A percentile compares a stretch with the other conserved stretches of the same genome.
phyloP scores from a whole-genome alignment of 1,140 invertebrate species.

The Cotesia chilonis region DNA sequence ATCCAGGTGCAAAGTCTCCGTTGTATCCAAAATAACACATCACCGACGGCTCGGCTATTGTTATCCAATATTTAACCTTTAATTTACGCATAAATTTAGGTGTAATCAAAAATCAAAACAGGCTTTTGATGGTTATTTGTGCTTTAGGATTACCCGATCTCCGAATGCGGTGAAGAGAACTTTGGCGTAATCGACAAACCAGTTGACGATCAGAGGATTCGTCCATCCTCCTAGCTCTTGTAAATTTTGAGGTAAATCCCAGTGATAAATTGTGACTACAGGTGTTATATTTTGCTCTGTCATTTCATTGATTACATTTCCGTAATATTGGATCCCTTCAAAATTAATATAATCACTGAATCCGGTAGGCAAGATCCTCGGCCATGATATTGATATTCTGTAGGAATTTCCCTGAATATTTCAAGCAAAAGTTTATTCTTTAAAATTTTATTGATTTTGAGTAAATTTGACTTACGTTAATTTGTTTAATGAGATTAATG shows the following conservation, averaged over 20 bases:
- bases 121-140: constrained; percentile 14
- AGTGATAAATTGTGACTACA: constrained; percentile 69
- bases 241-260: constrained; percentile 68
- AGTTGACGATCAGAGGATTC: constrained; percentile 38
- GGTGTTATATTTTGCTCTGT: constrained; percentile 65
- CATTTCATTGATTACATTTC: constrained; percentile 69
- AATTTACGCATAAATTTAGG: no score
- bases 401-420: constrained; percentile 52
- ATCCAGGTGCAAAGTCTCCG: constrained; percentile 47
- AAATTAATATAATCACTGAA: constrained; percentile 61
- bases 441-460: no score
- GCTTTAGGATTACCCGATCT: constrained; percentile 40
- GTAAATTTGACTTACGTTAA: constrained; percentile 61
- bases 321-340: constrained; percentile 69
- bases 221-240: constrained; percentile 45
- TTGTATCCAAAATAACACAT: constrained; percentile 55
- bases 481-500: constrained; percentile 68
- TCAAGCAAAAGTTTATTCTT: background rate
- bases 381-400: constrained; percentile 71
- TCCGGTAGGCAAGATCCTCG: constrained; percentile 66
- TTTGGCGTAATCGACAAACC: constrained; percentile 43
- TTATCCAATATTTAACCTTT: constrained; percentile 66
- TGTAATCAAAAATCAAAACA: constrained; percentile 1
- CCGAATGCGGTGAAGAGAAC: constrained; percentile 47
- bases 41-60: constrained; percentile 65